A percentile compares a stretch with the other conserved stretches of the same genome.
Conservation (phyloP, 2,797 vertebrate genomes). For the Pseudochromis fuscus region DNA sequence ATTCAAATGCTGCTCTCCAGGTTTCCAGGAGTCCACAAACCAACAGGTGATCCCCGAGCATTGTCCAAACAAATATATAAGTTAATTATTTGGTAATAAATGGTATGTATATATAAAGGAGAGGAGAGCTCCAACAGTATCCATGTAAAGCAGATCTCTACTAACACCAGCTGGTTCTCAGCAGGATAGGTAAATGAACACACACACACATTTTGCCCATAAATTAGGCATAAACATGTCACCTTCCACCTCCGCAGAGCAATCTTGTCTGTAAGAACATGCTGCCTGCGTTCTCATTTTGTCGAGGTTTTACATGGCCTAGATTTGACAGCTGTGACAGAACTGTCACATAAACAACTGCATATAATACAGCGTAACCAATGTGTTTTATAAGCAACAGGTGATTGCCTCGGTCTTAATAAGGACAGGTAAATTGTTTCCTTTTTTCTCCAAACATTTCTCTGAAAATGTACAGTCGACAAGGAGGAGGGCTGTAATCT, state of each 20-base stretch:
- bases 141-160: constrained; percentile 4
- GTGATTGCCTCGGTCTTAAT: constrained; percentile 24
- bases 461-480: constrained; percentile 7
- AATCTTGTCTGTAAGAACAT: constrained; percentile 32
- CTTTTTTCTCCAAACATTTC: constrained; percentile 2
- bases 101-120: no score
- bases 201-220: constrained; percentile 32
- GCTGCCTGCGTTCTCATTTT: constrained; percentile 34
- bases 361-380: constrained; percentile 21
- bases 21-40: no score
- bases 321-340: constrained; percentile 51
- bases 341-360: constrained; percentile 48
- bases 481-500: constrained; percentile 25
- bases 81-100: no score
- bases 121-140: constrained; percentile 8
- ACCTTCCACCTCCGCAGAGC: constrained; percentile 45
- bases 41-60: no score
- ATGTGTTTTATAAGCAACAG: constrained; percentile 17
- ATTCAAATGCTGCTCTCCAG: no score
- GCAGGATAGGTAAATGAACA: constrained; percentile 18
- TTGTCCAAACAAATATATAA: no score
- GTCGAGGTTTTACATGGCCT: constrained; percentile 34
- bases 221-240: constrained; percentile 60
- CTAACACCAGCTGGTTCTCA: constrained; percentile 20
- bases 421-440: constrained; percentile 28